phyloP scores from a whole-genome alignment of 1,140 invertebrate genomes.

The Helicoverpa zea region DNA sequence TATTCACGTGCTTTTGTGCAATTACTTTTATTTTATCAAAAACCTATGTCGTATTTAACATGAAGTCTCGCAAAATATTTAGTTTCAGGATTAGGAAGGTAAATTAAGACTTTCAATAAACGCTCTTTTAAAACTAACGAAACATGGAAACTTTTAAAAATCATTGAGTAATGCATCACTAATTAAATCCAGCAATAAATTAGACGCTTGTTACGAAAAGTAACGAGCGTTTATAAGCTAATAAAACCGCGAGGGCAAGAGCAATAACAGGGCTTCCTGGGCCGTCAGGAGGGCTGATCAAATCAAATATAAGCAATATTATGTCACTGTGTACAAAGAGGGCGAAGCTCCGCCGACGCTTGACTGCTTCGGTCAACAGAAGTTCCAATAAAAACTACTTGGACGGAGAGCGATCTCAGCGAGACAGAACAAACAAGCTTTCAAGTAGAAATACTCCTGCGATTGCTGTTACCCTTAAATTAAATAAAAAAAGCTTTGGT shows the following conservation, averaged over 20 bases:
- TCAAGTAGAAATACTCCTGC: constrained; percentile 62
- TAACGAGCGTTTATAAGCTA: constrained; percentile 51
- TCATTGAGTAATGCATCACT: background rate
- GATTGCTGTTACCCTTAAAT: constrained; percentile 79
- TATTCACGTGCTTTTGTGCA: constrained; percentile 22
- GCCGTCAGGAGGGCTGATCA: constrained; percentile 62
- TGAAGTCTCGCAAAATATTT: background rate
- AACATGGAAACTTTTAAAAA: too few relatives aligned
- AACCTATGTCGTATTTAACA: constrained; percentile 20
- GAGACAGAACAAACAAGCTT: constrained; percentile 75
- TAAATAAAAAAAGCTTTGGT: constrained; percentile 81
- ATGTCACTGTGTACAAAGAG: constrained; percentile 70
- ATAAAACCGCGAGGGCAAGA: constrained; percentile 48
- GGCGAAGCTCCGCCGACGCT: constrained; percentile 58
- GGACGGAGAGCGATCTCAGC: constrained; percentile 64
- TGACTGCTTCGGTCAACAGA: constrained; percentile 74
- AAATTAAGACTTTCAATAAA: too few relatives aligned
- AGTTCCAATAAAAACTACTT: constrained; percentile 82
- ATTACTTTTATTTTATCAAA: background rate
- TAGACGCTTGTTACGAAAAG: constrained; percentile 32
- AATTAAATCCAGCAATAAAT: constrained; percentile 40
- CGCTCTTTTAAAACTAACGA: too few relatives aligned
- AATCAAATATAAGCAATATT: constrained; percentile 77
- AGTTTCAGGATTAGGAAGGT: too few relatives aligned
- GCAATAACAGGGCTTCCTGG: constrained; percentile 62